Percentiles rank a stretch among this genome's conserved stretches.
These are phyloP conservation scores for Plebejus argus DNA, from an alignment of 2,888 invertebrate species.

Conservation along the genomic window DNA sequence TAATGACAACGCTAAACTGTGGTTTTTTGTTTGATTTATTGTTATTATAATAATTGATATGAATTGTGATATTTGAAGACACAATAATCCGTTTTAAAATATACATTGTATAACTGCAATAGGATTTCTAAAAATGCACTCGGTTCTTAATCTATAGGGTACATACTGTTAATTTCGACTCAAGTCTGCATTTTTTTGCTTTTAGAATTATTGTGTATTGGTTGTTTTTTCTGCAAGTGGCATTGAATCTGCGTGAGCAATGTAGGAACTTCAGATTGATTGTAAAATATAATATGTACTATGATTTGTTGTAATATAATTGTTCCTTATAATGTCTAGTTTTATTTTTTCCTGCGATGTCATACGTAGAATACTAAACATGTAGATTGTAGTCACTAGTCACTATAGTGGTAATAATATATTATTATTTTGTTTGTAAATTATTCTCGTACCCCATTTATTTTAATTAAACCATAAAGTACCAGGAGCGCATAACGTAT, in stretches of 20 bases:
- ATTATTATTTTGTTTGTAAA: no score
- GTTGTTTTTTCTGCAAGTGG: conserved; percentile 36
- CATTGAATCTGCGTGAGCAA: conserved; percentile 47
- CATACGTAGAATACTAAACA: neutral
- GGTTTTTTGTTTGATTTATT: neutral
- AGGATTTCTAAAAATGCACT: neutral
- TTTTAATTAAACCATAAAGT: no score
- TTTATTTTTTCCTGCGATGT: conserved; percentile 44
- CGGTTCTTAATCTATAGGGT: neutral
- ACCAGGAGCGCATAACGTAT: no score
- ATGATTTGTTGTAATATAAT: conserved; percentile 67
- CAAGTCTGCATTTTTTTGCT: conserved; percentile 23
- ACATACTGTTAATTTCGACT: neutral
- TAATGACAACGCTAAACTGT: neutral
- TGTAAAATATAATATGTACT: conserved; percentile 60
- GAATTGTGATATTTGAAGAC: neutral
- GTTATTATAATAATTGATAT: neutral
- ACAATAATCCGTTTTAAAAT: neutral
- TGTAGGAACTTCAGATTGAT: conserved; percentile 55
- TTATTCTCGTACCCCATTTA: no score
- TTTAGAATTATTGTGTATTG: conserved; percentile 11
- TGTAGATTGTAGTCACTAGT: neutral
- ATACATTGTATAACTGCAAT: neutral
- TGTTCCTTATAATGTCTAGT: conserved; percentile 56
- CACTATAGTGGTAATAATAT: neutral